Percentiles rank a stretch among this genome's conserved stretches.
These are phyloP conservation scores for Drosophila neocordata DNA, from an alignment of 1,140 invertebrate species.

Conservation along the genomic window DNA sequence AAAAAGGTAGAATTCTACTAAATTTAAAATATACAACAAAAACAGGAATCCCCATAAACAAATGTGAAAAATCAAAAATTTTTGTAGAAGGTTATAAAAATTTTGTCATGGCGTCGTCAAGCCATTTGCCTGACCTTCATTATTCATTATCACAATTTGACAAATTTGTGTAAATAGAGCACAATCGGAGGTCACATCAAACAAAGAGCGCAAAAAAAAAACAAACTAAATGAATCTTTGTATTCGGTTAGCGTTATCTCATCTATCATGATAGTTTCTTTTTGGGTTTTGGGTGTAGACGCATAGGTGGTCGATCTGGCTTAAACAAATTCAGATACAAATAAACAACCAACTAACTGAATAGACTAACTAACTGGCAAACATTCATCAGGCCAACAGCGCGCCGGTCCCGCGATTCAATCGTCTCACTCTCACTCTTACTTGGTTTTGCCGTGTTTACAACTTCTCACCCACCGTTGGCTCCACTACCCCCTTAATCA, in stretches of 20 bases:
- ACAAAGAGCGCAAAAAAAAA: neutral
- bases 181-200: neutral
- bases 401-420: neutral
- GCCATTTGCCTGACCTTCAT: neutral
- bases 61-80: neutral
- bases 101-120: neutral
- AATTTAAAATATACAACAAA: too few relatives aligned
- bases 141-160: neutral
- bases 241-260: neutral
- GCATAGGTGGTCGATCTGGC: neutral
- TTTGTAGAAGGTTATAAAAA: neutral
- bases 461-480: too few relatives aligned
- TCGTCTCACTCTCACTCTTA: conserved; percentile 11
- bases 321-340: conserved; percentile 14
- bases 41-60: neutral
- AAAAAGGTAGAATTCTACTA: too few relatives aligned
- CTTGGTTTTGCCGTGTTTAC: neutral
- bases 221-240: neutral
- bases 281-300: neutral
- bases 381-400: conserved; percentile 32
- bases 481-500: too few relatives aligned
- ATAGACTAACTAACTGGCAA: conserved; percentile 39
- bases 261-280: neutral
- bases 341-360: conserved; percentile 29
- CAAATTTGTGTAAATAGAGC: neutral